Base-by-base conservation (phyloP, 2,888 invertebrate genomes). In the Leuctra nigra region DNA sequence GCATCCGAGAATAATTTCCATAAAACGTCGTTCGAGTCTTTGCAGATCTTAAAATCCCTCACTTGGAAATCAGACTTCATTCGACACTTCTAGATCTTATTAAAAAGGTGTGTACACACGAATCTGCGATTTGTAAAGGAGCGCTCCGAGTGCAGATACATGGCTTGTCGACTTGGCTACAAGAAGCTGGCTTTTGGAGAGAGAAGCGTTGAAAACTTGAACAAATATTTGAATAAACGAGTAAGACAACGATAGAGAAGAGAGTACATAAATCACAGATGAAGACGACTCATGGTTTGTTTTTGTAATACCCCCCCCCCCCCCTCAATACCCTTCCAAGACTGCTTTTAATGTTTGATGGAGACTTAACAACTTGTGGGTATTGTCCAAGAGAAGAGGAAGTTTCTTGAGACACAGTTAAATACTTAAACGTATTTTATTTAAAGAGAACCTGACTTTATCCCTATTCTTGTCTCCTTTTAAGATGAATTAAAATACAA, bases 181-280 rank as follows among this genome's bases (percentile, higher is more conserved):
- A 16, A 14, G 13, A 33, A 13, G n/a, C 47, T 25, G 25, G 25
- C n/a, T 25, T n/a, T n/a, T n/a, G n/a, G 14, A 38, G 11, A 18
- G 11, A 20, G 41, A 16, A 18, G 41, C 14, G 20, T 4, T 41
- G 7, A 16, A 18, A 35, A 35, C 50, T 29, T 50, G 53, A n/a
- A 46, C 57, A 53, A 57, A 57, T 57, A 57, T 57, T 57, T 57
- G 53, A 53, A 13, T 53, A 53, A 33, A 57, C 44, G 50, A 35
- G 50, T 35, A 50, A 50, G 50, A 50, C 50, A 33, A 50, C 18
- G 35, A 20, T 22, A 22, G 35, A 33, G 50, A 33, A 35, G 16
- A 33, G 50, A 50, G 29, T 35, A 50, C 50, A 50, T 50, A 50
- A 50, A 50, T 50, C 50, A 50, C 29, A 50, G 35, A 18, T 20